phyloP scores from a whole-genome alignment of 2,113 vertebrate genomes.

The Cheilinus undulatus region DNA sequence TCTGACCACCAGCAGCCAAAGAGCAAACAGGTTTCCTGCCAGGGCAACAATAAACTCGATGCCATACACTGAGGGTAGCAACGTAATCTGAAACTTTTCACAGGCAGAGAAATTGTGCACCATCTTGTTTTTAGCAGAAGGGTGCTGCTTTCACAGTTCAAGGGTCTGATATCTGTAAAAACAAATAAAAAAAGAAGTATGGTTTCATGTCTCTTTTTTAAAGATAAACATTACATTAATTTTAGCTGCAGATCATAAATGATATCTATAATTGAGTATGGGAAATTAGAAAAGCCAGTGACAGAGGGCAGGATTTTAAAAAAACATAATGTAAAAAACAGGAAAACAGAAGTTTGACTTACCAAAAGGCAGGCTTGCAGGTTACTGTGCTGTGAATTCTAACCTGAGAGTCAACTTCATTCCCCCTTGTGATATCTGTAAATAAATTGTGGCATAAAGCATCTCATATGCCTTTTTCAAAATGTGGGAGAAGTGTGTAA shows the following conservation, averaged over 20 bases:
- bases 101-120: neutral
- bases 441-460: fast-evolving
- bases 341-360: neutral
- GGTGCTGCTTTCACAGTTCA: neutral
- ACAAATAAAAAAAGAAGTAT: too few relatives aligned
- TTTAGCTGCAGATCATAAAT: neutral
- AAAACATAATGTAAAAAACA: neutral
- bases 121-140: slow-evolving; percentile 26
- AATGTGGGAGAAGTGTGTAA: neutral
- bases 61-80: slow-evolving; percentile 76
- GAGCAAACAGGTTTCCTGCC: slow-evolving; percentile 76
- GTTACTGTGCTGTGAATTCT: too few relatives aligned
- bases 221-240: neutral
- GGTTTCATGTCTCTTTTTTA: too few relatives aligned
- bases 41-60: slow-evolving; percentile 77
- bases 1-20: slow-evolving; percentile 74
- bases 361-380: slow-evolving; percentile 1
- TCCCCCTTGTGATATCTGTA: fast-evolving
- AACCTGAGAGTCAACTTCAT: neutral
- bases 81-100: slow-evolving; percentile 45
- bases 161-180: slow-evolving; percentile 18
- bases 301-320: neutral
- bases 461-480: neutral
- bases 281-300: neutral
- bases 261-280: too few relatives aligned